A percentile compares a stretch with the other conserved stretches of the same genome.
These are phyloP conservation scores for Scomber scombrus DNA, from an alignment of 2,113 vertebrate genomes.

Conservation along the genomic window DNA sequence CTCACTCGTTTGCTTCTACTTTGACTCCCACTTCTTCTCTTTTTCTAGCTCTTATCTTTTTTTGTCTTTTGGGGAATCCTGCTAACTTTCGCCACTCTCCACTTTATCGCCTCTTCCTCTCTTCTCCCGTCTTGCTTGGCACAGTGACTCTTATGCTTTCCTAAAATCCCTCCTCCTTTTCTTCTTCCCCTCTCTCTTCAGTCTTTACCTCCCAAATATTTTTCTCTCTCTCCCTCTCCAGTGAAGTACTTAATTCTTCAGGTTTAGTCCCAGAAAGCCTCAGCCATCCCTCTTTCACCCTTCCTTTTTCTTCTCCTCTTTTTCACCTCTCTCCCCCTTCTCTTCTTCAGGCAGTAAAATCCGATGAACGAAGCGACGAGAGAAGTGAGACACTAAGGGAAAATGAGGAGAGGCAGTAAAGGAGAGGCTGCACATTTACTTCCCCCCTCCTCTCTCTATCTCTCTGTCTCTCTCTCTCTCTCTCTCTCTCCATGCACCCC, in stretches of 20 bases:
- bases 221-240: neutral
- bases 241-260: conserved; percentile 15
- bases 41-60: neutral
- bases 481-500: neutral
- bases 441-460: conserved; percentile 28
- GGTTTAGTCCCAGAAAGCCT: conserved; percentile 16
- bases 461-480: neutral
- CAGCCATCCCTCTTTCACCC: neutral
- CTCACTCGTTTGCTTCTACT: neutral
- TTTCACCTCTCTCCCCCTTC: too few species aligned
- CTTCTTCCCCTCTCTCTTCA: conserved; percentile 1
- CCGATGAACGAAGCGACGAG: conserved; percentile 18
- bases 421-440: conserved; percentile 60
- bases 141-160: neutral
- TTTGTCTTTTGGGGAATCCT: neutral
- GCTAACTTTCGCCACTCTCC: conserved; percentile 43
- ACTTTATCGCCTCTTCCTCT: neutral
- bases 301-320: neutral
- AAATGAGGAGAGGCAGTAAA: conserved; percentile 43
- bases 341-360: conserved; percentile 31
- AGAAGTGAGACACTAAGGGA: conserved; percentile 55
- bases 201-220: neutral
- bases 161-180: conserved; percentile 19
- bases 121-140: neutral
- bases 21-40: neutral